Base-by-base conservation (phyloP, 2,797 vertebrate genomes). In the Nasua narica region DNA sequence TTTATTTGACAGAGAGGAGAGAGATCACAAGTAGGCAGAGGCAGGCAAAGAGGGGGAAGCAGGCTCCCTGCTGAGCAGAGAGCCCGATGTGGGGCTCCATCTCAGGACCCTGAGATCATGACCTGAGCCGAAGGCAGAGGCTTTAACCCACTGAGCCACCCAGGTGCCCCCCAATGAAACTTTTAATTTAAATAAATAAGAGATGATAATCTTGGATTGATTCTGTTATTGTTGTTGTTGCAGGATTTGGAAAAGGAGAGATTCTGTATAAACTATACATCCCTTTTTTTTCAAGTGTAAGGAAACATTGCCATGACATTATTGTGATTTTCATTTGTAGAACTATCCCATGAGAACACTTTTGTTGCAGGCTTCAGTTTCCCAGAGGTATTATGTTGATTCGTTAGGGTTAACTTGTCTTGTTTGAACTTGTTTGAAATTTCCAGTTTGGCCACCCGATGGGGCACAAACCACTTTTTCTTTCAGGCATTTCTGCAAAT, bases 361-460 rank as follows among this genome's bases (percentile, higher is more conserved):
- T 90, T 58, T 92, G 62, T 88, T 96, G 52, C 79, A 94, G 65
- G 74, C 85, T 94, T 97, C 78, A 58, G 14, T 96, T 96, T 96
- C 93, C 87, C 96, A 97, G 97, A 98, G 97, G 96, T 97, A 93
- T 87, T 11, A 81, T 91, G 3, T 93, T 72, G 87, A 95, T 98
- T 97, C 96, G 94, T 97, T 97, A 77, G 43, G 88, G 79, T 94
- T 79, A 89, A 62, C 97, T 95, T 98, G 86, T 83, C 94, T 27
- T 90, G 60, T 74, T 48, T 76, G 77, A 96, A 96, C 95, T 97
- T 94, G 97, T 98, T 98, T 95, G 97, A 98, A 96, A 96, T 91
- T 96, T 98, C 84, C 54, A 46, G 92, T 95, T 98, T 97, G 96
- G 58, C 96, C 93, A 98, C 96, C 93, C 92, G 81, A 85, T 92